Evolutionary conservation across 2,113 vertebrate species (phyloP).

Genomic region (Ranitomeya imitator): DNA sequence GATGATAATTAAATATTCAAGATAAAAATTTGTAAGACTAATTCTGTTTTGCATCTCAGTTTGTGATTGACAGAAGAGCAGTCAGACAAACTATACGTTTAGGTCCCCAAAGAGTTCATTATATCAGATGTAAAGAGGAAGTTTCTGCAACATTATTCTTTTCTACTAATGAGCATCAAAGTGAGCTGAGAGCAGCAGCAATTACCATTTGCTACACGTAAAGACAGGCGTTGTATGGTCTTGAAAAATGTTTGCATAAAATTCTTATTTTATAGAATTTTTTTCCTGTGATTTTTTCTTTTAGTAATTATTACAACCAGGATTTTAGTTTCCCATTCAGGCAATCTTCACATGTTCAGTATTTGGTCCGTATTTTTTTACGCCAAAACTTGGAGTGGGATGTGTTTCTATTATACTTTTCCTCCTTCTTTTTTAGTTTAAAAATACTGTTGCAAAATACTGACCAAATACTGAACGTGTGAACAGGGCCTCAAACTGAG

Average conservation of each 20-base stretch:
- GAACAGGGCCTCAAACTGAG: too few species aligned
- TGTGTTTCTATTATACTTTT: too few species aligned
- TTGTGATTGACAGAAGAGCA: background rate
- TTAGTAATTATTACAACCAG: background rate
- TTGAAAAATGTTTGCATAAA: background rate
- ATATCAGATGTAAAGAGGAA: slow-evolving; percentile 1
- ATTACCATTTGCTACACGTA: background rate
- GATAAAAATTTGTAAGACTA: background rate
- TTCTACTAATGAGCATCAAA: slow-evolving; percentile 18
- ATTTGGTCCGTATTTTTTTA: too few species aligned
- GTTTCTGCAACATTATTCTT: slow-evolving; percentile 24
- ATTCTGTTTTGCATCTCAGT: background rate
- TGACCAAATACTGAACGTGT: too few species aligned
- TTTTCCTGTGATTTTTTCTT: background rate
- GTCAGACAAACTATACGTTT: background rate
- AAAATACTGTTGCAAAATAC: too few species aligned
- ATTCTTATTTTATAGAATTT: background rate
- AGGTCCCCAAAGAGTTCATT: background rate
- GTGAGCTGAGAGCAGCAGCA: background rate
- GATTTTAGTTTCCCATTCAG: too few species aligned
- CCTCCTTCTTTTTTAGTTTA: too few species aligned
- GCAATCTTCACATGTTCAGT: too few species aligned
- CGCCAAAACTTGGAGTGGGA: too few species aligned
- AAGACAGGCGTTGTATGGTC: background rate
- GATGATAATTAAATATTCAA: background rate